Evolutionary conservation across 2,113 vertebrate species (phyloP).

Genomic region (Mola mola): DNA sequence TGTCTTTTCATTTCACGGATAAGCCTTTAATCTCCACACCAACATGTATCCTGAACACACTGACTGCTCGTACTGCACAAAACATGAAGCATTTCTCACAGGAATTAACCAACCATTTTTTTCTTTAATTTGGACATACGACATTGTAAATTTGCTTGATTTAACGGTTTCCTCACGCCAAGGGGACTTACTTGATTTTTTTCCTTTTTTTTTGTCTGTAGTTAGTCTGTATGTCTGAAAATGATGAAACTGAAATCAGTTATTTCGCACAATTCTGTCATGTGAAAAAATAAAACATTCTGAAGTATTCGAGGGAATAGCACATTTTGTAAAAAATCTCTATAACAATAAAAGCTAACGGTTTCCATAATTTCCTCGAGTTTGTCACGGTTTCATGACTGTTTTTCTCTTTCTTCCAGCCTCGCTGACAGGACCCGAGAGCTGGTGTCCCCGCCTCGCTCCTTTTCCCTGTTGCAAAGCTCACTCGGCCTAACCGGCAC

Average conservation of each 20-base stretch:
- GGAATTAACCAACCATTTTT: constrained; percentile 36
- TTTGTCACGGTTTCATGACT: background rate
- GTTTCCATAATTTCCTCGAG: constrained; percentile 56
- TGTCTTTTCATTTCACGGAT: constrained; percentile 64
- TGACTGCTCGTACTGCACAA: constrained; percentile 45
- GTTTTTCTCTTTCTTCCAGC: constrained; percentile 4
- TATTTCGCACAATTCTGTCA: constrained; percentile 70
- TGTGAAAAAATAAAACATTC: constrained; percentile 66
- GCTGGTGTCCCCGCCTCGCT: background rate
- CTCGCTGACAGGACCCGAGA: background rate
- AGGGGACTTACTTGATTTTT: constrained; percentile 75
- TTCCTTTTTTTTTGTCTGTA: constrained; percentile 47
- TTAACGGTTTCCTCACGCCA: constrained; percentile 57
- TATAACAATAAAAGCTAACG: constrained; percentile 79
- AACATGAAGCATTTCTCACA: constrained; percentile 42
- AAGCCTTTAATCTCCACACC: constrained; percentile 47
- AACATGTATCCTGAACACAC: constrained; percentile 30
- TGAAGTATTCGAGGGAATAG: constrained; percentile 75
- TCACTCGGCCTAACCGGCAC: too few relatives aligned
- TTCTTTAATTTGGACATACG: constrained; percentile 41
- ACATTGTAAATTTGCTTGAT: constrained; percentile 50
- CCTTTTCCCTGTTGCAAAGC: background rate
- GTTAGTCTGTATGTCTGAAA: constrained; percentile 67
- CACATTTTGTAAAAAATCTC: constrained; percentile 76
- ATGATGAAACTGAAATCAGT: constrained; percentile 69